Percentiles rank a stretch among this genome's conserved stretches.
phyloP scores from a whole-genome alignment of 2,797 vertebrate species.

The Neomorphus geoffroyi region DNA sequence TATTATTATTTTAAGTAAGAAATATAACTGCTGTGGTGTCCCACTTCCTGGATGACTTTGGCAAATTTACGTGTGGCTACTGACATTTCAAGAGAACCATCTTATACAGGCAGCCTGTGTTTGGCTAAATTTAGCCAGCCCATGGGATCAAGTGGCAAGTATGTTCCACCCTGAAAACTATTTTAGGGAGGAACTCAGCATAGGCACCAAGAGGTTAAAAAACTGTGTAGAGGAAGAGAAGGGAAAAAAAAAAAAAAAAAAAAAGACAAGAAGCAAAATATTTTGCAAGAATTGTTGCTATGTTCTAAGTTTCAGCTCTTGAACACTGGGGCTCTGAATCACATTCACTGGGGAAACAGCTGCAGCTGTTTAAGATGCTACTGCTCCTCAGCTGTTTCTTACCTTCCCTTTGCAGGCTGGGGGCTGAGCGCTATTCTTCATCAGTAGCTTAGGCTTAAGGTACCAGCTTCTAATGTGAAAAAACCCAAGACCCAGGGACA shows the following conservation, averaged over 20 bases:
- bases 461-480: not conserved
- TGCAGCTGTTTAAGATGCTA: slow-evolving; percentile 71
- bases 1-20: slow-evolving; percentile 66
- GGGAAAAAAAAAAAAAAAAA: not conserved
- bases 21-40: slow-evolving; percentile 35
- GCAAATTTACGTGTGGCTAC: slow-evolving; percentile 46
- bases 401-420: slow-evolving; percentile 26
- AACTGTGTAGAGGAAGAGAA: slow-evolving; percentile 15
- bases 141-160: slow-evolving; percentile 61
- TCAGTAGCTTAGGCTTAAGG: not conserved
- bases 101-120: slow-evolving; percentile 40
- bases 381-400: slow-evolving; percentile 60
- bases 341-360: slow-evolving; percentile 63
- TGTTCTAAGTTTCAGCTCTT: slow-evolving; percentile 56
- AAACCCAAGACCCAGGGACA: not conserved
- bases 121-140: slow-evolving; percentile 60
- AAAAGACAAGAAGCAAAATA: slow-evolving; percentile 57
- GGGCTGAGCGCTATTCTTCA: not conserved
- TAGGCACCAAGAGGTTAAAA: slow-evolving; percentile 64
- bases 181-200: slow-evolving; percentile 48
- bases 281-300: slow-evolving; percentile 67
- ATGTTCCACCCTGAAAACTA: slow-evolving; percentile 59
- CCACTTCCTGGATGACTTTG: slow-evolving; percentile 67
- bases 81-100: slow-evolving; percentile 55
- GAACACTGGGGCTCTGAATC: slow-evolving; percentile 57